Base-by-base conservation (phyloP, 2,113 vertebrate genomes). In the Pagrus major region DNA sequence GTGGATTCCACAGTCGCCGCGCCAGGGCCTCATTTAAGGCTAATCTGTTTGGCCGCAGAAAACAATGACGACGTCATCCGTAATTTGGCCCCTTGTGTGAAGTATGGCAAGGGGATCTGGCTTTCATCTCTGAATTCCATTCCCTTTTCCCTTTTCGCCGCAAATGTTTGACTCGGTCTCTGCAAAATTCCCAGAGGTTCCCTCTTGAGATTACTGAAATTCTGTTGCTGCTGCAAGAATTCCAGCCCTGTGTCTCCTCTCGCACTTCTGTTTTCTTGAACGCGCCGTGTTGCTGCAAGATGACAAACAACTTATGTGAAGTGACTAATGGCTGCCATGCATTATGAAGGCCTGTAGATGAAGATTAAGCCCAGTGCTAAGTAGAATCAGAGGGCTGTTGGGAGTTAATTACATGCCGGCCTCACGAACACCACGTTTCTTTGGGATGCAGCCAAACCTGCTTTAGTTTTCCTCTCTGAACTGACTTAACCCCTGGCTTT, bases 31-130 rank as follows among this genome's bases (percentile, higher is more conserved):
- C 73, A 69, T 91, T 91, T 88, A 61, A 73, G 66, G 70, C 81
- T 86, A 78, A 85, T 89, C 71, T 87, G 82, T 94, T 94, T 94
- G 91, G 86, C 85, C 35, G n/a, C 14, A 47, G 78, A 87, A 91
- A 93, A 94, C 92, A 92, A 80, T 54, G 76, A 76, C 20, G 71
- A 88, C 86, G 81, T 93, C 91, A 88, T 78, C 15, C 5, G 79
- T 85, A 85, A 90, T 92, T 92, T 90, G 76, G 84, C 63, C 79
- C 75, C 84, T 83, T 67, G 86, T 90, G 90, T 81, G 81, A 89
- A 85, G 71, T 77, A 83, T 59, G 72, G 81, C 12, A n/a, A 77
- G 72, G 21, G 20, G 59, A 37, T 76, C 78, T 83, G 86, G 79
- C 83, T 84, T 91, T 91, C 67, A 78, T 83, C 89, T 86, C 60